Base-by-base conservation (phyloP, 2,888 invertebrate genomes). In the Andrena trimmerana region DNA sequence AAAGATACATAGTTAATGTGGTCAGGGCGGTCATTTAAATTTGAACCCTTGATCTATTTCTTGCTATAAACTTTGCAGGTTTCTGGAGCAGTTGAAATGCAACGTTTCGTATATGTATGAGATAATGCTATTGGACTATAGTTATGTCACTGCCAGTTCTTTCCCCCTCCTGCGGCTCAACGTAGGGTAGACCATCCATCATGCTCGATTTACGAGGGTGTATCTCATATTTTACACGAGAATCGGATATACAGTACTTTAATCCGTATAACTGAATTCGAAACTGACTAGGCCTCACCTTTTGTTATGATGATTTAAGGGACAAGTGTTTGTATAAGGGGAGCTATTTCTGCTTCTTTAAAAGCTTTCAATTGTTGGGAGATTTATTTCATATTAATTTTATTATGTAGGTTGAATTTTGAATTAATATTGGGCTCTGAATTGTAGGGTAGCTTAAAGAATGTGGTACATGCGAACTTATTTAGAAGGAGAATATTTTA, bases 181-280 rank as follows among this genome's bases (percentile, higher is more conserved):
- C 29, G 42, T 20, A 60, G 27, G 20, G 48, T 57, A 7, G 42
- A 6, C 29, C 59, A 70, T 70, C 57, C 31, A 60, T 70, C 70
- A 70, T 27, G 20, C 29, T 60, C 29, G 70, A 57, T 42, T 42
- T 48, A 59, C 27, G 2, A 59, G 48, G 42, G 20, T 59, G 48
- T 48, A 48, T 70, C n/a, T 48, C n/a, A 36, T 59, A 60, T 70
- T 59, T 29, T 48, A 13, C 36, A 57, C 24, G 54, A 27, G 54
- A 36, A 54, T 60, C 29, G 2, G 65, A 50, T 60, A 16, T 48
- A 24, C 31, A 60, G 42, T 48, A 29, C 8, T 31, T n/a, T 50
- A 78, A 62, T 63, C 57, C 20, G 5, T 57, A 48, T 63, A 13
- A 24, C 29, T 31, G 59, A 42, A 69, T 57, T 69, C 36, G 16